Evolutionary conservation across 2,888 invertebrate species (phyloP).

Genomic region (Agapostemon virescens): DNA sequence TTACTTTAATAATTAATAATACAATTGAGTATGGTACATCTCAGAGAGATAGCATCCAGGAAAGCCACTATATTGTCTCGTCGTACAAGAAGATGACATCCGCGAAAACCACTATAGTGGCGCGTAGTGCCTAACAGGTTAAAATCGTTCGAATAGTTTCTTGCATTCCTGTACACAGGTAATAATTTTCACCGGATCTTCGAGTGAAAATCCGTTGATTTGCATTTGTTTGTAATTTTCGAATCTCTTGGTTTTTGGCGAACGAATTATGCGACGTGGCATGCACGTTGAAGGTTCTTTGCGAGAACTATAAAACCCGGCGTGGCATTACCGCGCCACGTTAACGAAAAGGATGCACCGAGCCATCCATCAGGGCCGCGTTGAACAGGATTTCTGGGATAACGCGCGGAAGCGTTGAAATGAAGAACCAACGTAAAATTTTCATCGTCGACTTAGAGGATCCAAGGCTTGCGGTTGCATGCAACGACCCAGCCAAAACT

Average conservation of each 20-base stretch:
- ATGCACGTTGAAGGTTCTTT: neutral
- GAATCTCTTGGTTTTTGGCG: neutral
- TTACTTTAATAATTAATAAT: no score
- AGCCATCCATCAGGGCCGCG: conserved; percentile 39
- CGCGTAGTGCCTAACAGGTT: no score
- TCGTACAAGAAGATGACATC: no score
- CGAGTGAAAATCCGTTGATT: neutral
- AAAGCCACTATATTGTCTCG: no score
- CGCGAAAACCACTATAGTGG: no score
- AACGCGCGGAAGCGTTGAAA: conserved; percentile 34
- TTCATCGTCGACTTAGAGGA: conserved; percentile 36
- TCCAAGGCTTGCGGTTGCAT: neutral
- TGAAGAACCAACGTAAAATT: conserved; percentile 41
- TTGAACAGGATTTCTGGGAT: conserved; percentile 43
- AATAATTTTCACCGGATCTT: neutral
- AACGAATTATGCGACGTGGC: neutral
- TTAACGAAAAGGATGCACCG: conserved; percentile 44
- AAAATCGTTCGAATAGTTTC: neutral
- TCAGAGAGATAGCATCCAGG: no score
- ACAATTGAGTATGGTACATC: no score
- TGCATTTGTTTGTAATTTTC: neutral
- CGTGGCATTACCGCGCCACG: conserved; percentile 24
- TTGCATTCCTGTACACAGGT: neutral
- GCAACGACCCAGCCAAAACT: conserved; percentile 22
- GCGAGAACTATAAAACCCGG: conserved; percentile 19